These are phyloP conservation scores for Corvus cornix DNA, from an alignment of 2,113 vertebrate species.

Conservation along the genomic window DNA sequence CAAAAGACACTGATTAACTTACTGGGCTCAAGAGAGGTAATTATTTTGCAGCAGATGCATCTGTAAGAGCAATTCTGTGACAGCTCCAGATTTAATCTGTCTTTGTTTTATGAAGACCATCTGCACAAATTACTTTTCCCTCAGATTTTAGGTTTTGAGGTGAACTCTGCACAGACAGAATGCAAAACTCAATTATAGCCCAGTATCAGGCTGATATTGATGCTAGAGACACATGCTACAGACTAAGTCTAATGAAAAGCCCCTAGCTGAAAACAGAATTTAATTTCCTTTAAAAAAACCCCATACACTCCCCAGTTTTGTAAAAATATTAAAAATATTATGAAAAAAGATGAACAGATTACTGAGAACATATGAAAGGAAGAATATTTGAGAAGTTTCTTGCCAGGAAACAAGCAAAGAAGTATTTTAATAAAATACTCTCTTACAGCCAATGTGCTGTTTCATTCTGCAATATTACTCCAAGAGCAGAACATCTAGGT, in stretches of 20 bases:
- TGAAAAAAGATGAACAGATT: conserved; percentile 56
- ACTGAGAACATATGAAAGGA: conserved; percentile 2
- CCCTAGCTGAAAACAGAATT: conserved; percentile 56
- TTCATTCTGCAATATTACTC: conserved; percentile 17
- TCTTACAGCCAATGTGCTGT: background rate
- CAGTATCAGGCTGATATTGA: conserved; percentile 26
- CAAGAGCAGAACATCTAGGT: background rate
- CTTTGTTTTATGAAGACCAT: conserved; percentile 67
- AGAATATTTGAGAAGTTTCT: conserved; percentile 31
- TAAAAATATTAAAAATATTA: conserved; percentile 57
- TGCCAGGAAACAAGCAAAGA: background rate
- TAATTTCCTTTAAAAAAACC: conserved; percentile 68
- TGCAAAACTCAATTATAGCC: conserved; percentile 62
- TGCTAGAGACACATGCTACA: background rate
- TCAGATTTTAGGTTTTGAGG: conserved; percentile 61
- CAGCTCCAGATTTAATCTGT: conserved; percentile 62
- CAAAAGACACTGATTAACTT: conserved; percentile 40
- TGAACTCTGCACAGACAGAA: conserved; percentile 35
- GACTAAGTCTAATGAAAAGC: conserved; percentile 31
- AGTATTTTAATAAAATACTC: conserved; percentile 30
- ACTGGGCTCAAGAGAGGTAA: conserved; percentile 57
- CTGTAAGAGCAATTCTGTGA: conserved; percentile 36
- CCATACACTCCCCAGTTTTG: background rate
- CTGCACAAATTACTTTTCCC: conserved; percentile 52
- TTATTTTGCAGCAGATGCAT: conserved; percentile 65